Evolutionary conservation across 2,888 invertebrate genomes (phyloP).

Genomic region (Lysandra bellargus): DNA sequence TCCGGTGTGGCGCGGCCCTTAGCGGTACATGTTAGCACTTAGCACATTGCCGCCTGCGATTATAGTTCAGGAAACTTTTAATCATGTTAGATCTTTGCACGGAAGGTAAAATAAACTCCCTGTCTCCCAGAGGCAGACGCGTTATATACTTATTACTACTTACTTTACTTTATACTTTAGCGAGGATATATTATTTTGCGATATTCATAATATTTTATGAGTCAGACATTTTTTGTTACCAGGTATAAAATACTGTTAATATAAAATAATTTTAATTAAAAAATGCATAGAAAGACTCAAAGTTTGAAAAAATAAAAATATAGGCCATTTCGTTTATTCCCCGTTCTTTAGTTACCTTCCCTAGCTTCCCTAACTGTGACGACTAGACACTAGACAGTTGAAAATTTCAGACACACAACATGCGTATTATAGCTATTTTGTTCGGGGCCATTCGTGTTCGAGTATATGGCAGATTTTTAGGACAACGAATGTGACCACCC

Average conservation of each 20-base stretch:
- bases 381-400: no score
- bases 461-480: not conserved
- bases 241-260: no score
- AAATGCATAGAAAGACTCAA: no score
- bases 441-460: no score
- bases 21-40: not conserved
- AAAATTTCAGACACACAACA: no score
- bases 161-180: not conserved
- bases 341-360: no score
- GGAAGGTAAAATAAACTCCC: constrained; percentile 4
- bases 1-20: no score
- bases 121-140: not conserved
- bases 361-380: no score
- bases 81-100: constrained; percentile 4
- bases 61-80: not conserved
- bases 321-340: no score
- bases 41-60: not conserved
- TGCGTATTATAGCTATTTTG: no score
- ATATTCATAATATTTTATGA: not conserved
- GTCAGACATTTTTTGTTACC: not conserved
- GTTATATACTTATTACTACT: no score
- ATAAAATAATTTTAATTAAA: not conserved
- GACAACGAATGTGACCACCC: not conserved
- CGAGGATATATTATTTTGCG: not conserved
- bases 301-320: no score